Conservation (phyloP, 2,113 vertebrate genomes). For the Gnathonemus longibarbis region DNA sequence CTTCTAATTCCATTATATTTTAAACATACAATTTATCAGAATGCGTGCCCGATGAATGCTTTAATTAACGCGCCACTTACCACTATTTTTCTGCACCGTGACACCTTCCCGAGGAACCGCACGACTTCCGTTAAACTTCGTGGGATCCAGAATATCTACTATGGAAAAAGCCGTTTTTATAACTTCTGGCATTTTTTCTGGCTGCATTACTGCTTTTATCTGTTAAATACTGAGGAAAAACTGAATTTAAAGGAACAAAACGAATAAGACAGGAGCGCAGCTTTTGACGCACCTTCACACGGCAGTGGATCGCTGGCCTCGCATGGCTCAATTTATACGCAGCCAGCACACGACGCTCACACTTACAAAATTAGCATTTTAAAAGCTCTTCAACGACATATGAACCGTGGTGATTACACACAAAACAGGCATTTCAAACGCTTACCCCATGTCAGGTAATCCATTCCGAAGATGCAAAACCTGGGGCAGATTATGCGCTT, state of each 20-base stretch:
- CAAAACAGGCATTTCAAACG: slow-evolving; percentile 21
- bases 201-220: slow-evolving; percentile 34
- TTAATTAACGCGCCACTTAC: slow-evolving; percentile 9
- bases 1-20: neutral
- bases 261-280: neutral
- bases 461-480: slow-evolving; percentile 25
- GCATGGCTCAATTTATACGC: slow-evolving; percentile 26
- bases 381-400: slow-evolving; percentile 27
- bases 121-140: slow-evolving; percentile 45
- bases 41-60: neutral
- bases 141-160: slow-evolving; percentile 57
- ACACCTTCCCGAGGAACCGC: too few relatives aligned
- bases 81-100: neutral
- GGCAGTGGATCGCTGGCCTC: too few relatives aligned
- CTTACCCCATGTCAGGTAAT: slow-evolving; percentile 23
- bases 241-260: neutral
- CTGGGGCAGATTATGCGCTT: slow-evolving; percentile 33
- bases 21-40: neutral
- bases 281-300: neutral
- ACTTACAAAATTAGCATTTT: slow-evolving; percentile 45
- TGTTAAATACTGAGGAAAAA: neutral
- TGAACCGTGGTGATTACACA: slow-evolving; percentile 29
- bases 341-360: slow-evolving; percentile 30
- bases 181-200: slow-evolving; percentile 23
- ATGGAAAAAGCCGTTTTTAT: slow-evolving; percentile 53